Base-by-base conservation (phyloP, 2,888 invertebrate genomes). In the Drosophila falleni region DNA sequence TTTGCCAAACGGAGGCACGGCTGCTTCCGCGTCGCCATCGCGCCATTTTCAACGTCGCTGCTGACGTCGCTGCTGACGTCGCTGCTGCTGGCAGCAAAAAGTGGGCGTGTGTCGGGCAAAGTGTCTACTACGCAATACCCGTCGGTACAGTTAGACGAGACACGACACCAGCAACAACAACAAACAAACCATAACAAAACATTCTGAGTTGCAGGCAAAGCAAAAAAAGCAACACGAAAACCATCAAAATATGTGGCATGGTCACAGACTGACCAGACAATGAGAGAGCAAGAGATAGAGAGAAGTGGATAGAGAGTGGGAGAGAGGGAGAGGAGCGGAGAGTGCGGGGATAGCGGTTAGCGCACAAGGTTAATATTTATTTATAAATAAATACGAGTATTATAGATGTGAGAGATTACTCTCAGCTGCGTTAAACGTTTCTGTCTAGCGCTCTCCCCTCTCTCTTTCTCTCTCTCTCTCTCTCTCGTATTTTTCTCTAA, bases 291-390 rank as follows among this genome's bases (percentile, higher is more conserved):
- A 2, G 23, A 6, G 54, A 6, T 31, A 49, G 19, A 29, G 39
- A 42, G 50, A 33, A 33, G 6, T 44, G 6, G 42, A 16, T n/a
- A n/a, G 8, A 49, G 44, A 1, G 39, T 2, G 49, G 10, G 4
- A 35, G 56, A 31, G 31, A 23, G 31, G 42, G 49, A 35, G 39
- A 26, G 16, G 23, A 35, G 1, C 11, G 0, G 10, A 29, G 5
- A 4, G 37, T 19, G 39, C 9, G 29, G 29, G 49, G 13, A 31
- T 11, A 50, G 37, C 29, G 58, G 51, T 44, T 16, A 15, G 26
- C 58, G 60, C 33, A 65, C 82, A 85, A 85, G 86, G 82, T 80
- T 82, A 83, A 71, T 78, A 78, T 71, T 83, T 83, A 83, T 85
- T 83, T 82, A 75, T 83, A 85, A 82, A 80, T 80, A 66, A 71